Evolutionary conservation across 2,797 vertebrate genomes (phyloP), one percentile per base, ranked within the genome.

Genomic region (Xenopus petersii): DNA sequence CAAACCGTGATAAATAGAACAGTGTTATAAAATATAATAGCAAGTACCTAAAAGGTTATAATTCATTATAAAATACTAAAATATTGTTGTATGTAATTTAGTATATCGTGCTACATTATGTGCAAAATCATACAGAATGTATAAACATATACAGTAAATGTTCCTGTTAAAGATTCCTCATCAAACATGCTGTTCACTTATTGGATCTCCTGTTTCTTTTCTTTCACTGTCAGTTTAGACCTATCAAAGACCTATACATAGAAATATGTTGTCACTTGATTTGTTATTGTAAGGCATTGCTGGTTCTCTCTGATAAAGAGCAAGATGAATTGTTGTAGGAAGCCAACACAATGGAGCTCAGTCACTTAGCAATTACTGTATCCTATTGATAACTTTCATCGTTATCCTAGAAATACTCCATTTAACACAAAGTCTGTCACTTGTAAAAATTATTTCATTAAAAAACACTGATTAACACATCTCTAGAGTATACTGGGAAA

Each of bases 311-410:
- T 84, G 83, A 84, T 84, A 87, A 85, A 84, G 80, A 84, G 83
- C 83, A 80, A 70, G 72, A 81, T 68, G 54, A 80, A 83, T 78
- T 84, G 64, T 33, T 11, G 81, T 81, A 80, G 67, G 86, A 86
- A 86, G 81, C 80, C 81, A 81, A 83, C 81, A 84, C 81, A 90
- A 84, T 8, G 71, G 77, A 82, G 79, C 82, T 88, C 86, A 82
- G 80, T 90, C 88, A 86, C 85, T 90, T 81, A 47, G 81, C 86
- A 89, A 89, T 91, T 90, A 90, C 83, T 87, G 86, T 87, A 86
- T 86, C 86, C 91, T 91, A 89, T 89, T 92, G 89, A 89, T 90
- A 92, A 91, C 89, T 89, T 86, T 82, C 81, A 87, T 84, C 82
- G 86, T 83, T 85, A 88, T 86, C 88, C 86, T 85, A 80, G 82